Percentiles rank a stretch among this genome's conserved stretches.
These are phyloP conservation scores for Astreopora myriophthalma DNA, from an alignment of 64 coral and sea anemone genomes.

Conservation along the genomic window DNA sequence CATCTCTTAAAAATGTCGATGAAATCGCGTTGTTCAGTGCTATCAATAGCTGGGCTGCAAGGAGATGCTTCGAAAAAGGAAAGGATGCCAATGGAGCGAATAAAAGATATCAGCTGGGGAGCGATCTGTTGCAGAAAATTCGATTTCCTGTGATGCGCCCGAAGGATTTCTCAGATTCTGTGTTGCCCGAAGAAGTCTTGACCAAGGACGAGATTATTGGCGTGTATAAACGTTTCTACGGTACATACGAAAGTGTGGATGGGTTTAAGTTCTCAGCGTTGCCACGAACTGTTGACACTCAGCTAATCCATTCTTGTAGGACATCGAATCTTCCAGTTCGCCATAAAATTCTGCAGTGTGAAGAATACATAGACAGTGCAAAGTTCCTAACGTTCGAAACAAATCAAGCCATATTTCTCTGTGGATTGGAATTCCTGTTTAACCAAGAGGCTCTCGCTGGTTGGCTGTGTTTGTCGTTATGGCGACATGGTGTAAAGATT, in stretches of 20 bases:
- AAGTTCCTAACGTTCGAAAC: not conserved
- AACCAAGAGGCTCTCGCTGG: not conserved
- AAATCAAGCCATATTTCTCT: not conserved
- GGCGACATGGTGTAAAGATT: not conserved
- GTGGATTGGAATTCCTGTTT: not conserved
- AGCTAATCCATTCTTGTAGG: not conserved
- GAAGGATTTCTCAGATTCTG: not conserved
- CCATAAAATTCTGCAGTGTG: not conserved
- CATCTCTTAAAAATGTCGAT: not conserved
- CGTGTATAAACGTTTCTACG: not conserved
- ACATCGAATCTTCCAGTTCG: not conserved
- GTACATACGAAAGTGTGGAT: not conserved
- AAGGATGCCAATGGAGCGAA: not conserved
- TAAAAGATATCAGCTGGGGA: not conserved
- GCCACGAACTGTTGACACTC: not conserved
- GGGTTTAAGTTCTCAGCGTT: not conserved
- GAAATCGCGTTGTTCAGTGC: not conserved
- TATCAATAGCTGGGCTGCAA: not conserved
- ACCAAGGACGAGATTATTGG: not conserved
- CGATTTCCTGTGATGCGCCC: not conserved
- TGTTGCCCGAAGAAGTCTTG: not conserved
- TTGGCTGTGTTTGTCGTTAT: not conserved
- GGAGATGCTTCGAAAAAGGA: not conserved
- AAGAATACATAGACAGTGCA: not conserved
- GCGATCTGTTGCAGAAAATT: not conserved